These are phyloP conservation scores for Salvelinus fontinalis DNA, from an alignment of 2,113 vertebrate genomes.

Conservation along the genomic window DNA sequence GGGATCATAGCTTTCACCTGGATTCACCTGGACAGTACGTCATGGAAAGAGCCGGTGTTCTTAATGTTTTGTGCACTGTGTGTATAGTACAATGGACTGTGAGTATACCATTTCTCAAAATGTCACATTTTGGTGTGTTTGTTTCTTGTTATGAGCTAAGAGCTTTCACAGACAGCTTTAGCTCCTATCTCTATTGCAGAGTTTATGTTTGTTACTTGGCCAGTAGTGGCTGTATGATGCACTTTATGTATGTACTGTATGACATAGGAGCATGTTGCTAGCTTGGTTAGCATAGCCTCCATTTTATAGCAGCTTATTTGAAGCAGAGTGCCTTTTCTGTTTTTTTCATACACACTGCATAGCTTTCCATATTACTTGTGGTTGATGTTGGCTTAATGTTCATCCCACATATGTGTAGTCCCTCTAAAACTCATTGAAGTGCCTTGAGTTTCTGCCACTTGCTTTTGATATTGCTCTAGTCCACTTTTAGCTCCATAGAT, in stretches of 20 bases:
- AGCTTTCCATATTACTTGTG: slow-evolving; percentile 8
- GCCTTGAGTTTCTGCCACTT: slow-evolving; percentile 52
- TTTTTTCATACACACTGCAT: background rate
- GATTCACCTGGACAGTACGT: too few species aligned
- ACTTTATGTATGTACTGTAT: slow-evolving; percentile 61
- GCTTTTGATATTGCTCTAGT: slow-evolving; percentile 24
- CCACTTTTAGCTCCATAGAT: background rate
- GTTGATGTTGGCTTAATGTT: background rate
- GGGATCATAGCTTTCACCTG: too few species aligned
- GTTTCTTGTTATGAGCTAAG: slow-evolving; percentile 10
- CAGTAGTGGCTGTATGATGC: slow-evolving; percentile 44
- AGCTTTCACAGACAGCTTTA: slow-evolving; percentile 7
- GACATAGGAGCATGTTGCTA: slow-evolving; percentile 27
- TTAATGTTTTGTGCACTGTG: too few species aligned
- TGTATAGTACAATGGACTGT: background rate
- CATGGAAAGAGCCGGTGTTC: too few species aligned
- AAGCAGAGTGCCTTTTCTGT: slow-evolving; percentile 58
- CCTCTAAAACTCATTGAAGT: slow-evolving; percentile 41
- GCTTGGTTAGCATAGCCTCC: background rate
- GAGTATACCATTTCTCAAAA: background rate
- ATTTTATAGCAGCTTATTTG: slow-evolving; percentile 14
- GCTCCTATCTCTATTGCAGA: background rate
- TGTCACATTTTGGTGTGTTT: background rate
- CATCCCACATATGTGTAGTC: slow-evolving; percentile 10
- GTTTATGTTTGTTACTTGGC: slow-evolving; percentile 18